phyloP scores from a whole-genome alignment of 2,113 vertebrate genomes.

The Lophura nycthemera region DNA sequence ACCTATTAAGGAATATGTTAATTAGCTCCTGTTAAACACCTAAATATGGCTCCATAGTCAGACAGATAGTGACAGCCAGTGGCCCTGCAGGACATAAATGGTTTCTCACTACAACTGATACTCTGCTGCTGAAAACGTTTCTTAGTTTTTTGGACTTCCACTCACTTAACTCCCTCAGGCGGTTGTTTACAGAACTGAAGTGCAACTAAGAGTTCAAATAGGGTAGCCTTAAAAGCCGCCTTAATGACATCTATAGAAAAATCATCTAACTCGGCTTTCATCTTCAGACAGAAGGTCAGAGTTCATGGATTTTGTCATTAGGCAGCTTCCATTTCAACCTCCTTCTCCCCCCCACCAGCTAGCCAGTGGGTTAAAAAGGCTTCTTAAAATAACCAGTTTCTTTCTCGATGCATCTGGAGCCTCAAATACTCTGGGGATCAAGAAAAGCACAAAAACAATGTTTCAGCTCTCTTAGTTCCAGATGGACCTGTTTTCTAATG shows the following conservation, averaged over 20 bases:
- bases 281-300: constrained; percentile 53
- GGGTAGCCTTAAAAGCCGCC: constrained; percentile 61
- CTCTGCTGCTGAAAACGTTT: not conserved
- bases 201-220: constrained; percentile 30
- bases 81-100: constrained; percentile 47
- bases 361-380: constrained; percentile 21
- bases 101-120: constrained; percentile 30
- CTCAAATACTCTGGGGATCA: not conserved
- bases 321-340: not conserved
- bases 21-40: constrained; percentile 32
- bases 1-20: constrained; percentile 50
- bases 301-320: constrained; percentile 29
- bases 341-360: not conserved
- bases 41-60: not conserved
- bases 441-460: not conserved
- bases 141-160: constrained; percentile 49
- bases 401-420: constrained; percentile 19
- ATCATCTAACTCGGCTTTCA: constrained; percentile 46
- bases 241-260: constrained; percentile 52
- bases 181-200: constrained; percentile 25
- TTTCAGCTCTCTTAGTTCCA: not conserved
- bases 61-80: constrained; percentile 39
- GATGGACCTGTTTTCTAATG: not conserved
- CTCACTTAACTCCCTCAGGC: constrained; percentile 29
- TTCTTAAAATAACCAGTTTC: constrained; percentile 10